These are phyloP conservation scores for Apodemia hepburni DNA, from an alignment of 2,888 invertebrate genomes.

Conservation along the genomic window DNA sequence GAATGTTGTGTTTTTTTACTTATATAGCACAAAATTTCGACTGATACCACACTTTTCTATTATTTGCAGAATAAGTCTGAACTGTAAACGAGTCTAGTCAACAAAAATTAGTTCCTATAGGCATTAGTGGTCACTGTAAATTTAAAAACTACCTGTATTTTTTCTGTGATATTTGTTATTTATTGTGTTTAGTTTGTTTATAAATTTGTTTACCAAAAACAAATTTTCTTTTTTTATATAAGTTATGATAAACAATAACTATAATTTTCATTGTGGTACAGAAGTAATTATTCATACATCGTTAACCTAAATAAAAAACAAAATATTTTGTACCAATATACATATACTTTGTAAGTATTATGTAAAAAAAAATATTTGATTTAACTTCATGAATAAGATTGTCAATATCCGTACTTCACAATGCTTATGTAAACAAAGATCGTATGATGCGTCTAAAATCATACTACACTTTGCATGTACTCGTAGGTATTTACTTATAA, in stretches of 20 bases:
- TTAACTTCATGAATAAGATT: too few relatives aligned
- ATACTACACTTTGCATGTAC: too few relatives aligned
- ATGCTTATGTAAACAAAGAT: too few relatives aligned
- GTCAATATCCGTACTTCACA: too few relatives aligned
- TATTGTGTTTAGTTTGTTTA: not conserved
- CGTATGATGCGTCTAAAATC: too few relatives aligned
- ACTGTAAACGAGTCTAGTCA: constrained; percentile 42
- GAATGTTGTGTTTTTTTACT: constrained; percentile 32
- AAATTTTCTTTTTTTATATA: not conserved
- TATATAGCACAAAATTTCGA: constrained; percentile 51
- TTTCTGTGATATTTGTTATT: constrained; percentile 11
- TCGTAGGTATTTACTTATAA: too few relatives aligned
- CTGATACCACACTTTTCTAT: constrained; percentile 48
- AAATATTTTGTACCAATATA: too few relatives aligned
- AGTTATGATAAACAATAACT: not conserved
- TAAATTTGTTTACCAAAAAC: not conserved
- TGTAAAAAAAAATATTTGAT: too few relatives aligned
- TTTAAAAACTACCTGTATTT: not conserved
- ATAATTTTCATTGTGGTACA: not conserved
- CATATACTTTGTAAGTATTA: too few relatives aligned
- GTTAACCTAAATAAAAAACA: too few relatives aligned
- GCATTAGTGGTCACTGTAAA: constrained; percentile 18
- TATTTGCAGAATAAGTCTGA: constrained; percentile 59
- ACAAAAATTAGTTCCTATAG: constrained; percentile 41
- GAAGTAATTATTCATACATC: not conserved